These are phyloP conservation scores for Loris lydekkerianus DNA, from an alignment of 2,797 vertebrate species.

Conservation along the genomic window DNA sequence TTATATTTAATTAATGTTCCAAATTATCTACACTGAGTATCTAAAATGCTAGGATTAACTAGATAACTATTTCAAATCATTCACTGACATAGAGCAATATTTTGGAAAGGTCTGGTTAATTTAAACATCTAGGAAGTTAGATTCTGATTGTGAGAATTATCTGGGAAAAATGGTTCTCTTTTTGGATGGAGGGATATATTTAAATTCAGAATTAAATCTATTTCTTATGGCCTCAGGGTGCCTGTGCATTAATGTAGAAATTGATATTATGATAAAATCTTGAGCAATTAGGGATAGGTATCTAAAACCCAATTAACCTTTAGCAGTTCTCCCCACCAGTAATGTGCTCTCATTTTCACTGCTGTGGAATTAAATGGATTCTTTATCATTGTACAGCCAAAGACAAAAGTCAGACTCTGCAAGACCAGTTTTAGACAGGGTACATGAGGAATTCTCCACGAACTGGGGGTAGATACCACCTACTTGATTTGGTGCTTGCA, in stretches of 20 bases:
- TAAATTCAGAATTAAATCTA: conserved; percentile 74
- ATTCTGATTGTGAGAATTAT: conserved; percentile 67
- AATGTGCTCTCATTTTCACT: conserved; percentile 65
- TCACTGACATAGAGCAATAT: conserved; percentile 15
- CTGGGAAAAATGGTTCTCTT: conserved; percentile 51
- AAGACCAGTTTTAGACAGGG: conserved; percentile 41
- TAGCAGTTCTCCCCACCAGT: conserved; percentile 49
- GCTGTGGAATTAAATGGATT: conserved; percentile 63
- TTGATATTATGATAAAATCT: conserved; percentile 81
- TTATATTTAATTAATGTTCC: conserved; percentile 53
- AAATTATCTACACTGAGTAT: not conserved
- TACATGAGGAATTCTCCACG: not conserved
- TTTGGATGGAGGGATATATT: conserved; percentile 38
- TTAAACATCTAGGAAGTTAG: conserved; percentile 62
- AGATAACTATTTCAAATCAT: not conserved
- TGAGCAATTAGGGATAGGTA: conserved; percentile 80
- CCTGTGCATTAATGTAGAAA: conserved; percentile 75
- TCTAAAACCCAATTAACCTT: conserved; percentile 84
- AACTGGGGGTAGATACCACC: not conserved
- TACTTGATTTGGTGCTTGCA: not conserved
- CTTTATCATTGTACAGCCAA: conserved; percentile 36
- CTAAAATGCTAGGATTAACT: not conserved
- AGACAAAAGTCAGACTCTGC: conserved; percentile 61
- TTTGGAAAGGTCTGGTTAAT: conserved; percentile 64
- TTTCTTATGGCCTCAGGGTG: conserved; percentile 64